Evolutionary conservation across 2,113 vertebrate genomes (phyloP), one percentile per base, ranked within the genome.

Genomic region (Halichoerus grypus): DNA sequence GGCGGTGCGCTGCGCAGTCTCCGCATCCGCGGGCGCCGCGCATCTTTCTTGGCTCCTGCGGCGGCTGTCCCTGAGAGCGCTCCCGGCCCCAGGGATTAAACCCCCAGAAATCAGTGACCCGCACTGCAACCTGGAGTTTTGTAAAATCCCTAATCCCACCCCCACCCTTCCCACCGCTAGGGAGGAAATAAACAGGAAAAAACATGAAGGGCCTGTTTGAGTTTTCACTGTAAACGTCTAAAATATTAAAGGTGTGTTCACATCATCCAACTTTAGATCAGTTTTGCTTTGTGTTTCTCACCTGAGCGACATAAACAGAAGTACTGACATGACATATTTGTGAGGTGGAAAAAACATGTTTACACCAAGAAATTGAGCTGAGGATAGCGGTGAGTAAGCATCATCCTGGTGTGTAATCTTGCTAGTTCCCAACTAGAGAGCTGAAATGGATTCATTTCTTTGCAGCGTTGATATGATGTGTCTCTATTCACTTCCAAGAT

Each of bases 351-450:
- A 33, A 31, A 16, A 16, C 5, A 1, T 1, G 28, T 7, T 8
- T 26, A 4, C 0, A 22, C 46, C 39, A 3, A 11, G 33, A n/a
- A 28, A 8, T 1, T 0, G 39, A 28, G 71, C 39, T 8, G 42
- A 3, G 24, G 3, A 0, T 0, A 3, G 51, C 0, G 0, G 63
- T 7, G 61, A 28, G 55, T 4, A 3, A 46, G 21, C 53, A 3
- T 2, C 0, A 1, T 2, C 53, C 42, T 28, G 0, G 31, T 14
- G 15, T 4, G 24, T 1, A 2, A 15, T 28, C 59, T 36, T 5
- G 26, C 61, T 0, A 7, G 61, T 21, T 59, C 63, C 9, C 71
- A 42, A 15, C 53, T 6, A 71, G 26, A 96, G 39, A 49, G 76
- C 81, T 16, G n/a, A 55, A 6, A 7, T 0, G 1, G 87, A 22